Conservation (phyloP, 2,797 vertebrate genomes). For the Ateles fusciceps region DNA sequence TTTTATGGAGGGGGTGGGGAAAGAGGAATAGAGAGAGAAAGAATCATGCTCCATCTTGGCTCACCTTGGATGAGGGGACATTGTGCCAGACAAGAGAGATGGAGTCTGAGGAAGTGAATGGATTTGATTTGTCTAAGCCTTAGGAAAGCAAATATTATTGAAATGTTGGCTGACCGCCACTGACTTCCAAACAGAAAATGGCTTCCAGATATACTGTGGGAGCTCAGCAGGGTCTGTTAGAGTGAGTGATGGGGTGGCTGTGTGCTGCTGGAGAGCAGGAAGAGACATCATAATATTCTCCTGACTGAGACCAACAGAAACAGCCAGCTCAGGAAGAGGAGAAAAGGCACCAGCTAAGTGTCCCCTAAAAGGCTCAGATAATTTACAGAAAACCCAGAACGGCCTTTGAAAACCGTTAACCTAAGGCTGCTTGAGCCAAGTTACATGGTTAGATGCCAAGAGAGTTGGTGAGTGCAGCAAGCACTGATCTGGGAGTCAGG, state of each 20-base stretch:
- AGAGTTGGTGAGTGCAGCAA: neutral
- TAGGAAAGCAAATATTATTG: conserved; percentile 77
- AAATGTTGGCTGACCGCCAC: conserved; percentile 75
- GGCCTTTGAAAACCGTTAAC: neutral
- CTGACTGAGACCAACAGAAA: conserved; percentile 37
- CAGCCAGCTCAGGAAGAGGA: neutral
- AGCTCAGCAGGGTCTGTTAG: conserved; percentile 62
- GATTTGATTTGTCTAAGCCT: conserved; percentile 74
- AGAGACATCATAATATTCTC: conserved; percentile 52
- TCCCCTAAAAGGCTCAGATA: neutral
- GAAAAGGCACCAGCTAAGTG: neutral
- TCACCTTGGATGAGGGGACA: conserved; percentile 1
- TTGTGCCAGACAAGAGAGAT: conserved; percentile 47
- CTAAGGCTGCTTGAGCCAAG: neutral
- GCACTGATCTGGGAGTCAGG: neutral
- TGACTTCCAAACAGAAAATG: conserved; percentile 76
- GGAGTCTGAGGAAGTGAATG: conserved; percentile 52
- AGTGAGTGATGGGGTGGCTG: conserved; percentile 52
- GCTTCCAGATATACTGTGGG: conserved; percentile 72
- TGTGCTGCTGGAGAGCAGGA: neutral
- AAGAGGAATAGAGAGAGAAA: no score
- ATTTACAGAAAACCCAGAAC: neutral
- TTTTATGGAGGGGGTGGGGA: neutral
- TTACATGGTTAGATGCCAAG: no score
- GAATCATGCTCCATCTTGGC: neutral